Percentiles rank a stretch among this genome's conserved stretches.
Evolutionary conservation across 2,113 vertebrate genomes (phyloP).

Genomic region (Eulacestoma nigropectus): DNA sequence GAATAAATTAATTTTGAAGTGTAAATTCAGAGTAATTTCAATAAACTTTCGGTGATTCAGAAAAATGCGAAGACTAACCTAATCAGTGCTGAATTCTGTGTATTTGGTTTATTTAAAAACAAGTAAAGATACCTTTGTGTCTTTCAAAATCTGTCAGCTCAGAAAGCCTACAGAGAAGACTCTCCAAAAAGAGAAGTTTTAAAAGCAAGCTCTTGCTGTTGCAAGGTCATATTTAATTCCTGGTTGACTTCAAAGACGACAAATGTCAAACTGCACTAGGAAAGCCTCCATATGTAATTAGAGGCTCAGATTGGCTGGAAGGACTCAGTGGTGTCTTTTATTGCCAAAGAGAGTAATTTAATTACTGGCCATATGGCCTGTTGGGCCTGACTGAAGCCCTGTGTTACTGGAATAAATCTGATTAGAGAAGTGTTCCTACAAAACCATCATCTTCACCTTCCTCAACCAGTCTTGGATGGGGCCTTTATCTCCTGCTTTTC

Average conservation of each 20-base stretch:
- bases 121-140: background rate
- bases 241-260: background rate
- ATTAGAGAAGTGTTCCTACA: background rate
- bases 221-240: background rate
- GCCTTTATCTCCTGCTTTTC: background rate
- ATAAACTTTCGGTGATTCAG: background rate
- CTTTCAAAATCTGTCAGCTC: background rate
- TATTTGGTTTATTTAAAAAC: background rate
- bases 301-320: background rate
- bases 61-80: background rate
- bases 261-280: background rate
- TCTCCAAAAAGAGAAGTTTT: background rate
- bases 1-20: background rate
- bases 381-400: background rate
- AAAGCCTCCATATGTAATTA: background rate
- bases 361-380: background rate
- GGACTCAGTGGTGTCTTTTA: background rate
- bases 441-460: background rate
- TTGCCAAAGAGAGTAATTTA: constrained; percentile 17
- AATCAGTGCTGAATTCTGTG: background rate
- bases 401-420: background rate
- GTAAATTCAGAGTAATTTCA: background rate
- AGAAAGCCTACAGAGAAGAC: background rate
- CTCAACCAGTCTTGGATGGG: background rate
- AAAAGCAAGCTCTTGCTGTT: background rate